Base-by-base conservation (phyloP, 2,797 vertebrate species). In the Tokudaia muenninki region DNA sequence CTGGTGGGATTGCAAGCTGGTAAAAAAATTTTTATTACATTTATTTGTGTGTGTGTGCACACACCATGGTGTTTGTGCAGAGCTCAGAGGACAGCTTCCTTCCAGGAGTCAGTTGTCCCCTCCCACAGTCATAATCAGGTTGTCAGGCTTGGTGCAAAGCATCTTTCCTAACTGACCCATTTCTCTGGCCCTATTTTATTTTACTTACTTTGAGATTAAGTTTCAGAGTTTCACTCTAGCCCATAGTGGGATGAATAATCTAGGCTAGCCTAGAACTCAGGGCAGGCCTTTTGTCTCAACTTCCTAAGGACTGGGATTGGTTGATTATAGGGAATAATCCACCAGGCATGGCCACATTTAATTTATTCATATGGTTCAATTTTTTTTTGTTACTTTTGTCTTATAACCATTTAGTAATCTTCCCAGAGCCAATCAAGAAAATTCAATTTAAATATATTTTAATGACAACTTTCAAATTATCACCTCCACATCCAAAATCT, bases 371-470 rank as follows among this genome's bases (percentile, higher is more conserved):
- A 63, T 55, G 9, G 14, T 59, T 89, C 52, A 65, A 75, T 88
- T 91, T 96, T 74, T 22, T 94, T 94, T 94, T 94, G 17, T 22
- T 78, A 16, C 63, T 34, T 21, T 92, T 93, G 13, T 92, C 57
- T 89, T 47, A 24, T 2, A 82, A 2, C 22, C 22, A 65, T 13
- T 70, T 47, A 81, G 16, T 78, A 95, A 16, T 52, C 6, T 83
- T 74, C 12, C 11, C 47, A 94, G 74, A 91, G 63, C 13, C 82
- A 89, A 57, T 70, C 82, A 93, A 2, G 52, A 90, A 89, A 47
- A 29, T 37, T 86, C 44, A 86, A 3, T 57, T 91, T 84, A 90
- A 92, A 90, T 52, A 65, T 59, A 59, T 82, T 95, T 84, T 79
- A 65, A 0, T 80, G 44, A 80, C 84, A 52, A 31, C 55, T 90